phyloP scores from a whole-genome alignment of 2,797 vertebrate species.

The Loris lydekkerianus region DNA sequence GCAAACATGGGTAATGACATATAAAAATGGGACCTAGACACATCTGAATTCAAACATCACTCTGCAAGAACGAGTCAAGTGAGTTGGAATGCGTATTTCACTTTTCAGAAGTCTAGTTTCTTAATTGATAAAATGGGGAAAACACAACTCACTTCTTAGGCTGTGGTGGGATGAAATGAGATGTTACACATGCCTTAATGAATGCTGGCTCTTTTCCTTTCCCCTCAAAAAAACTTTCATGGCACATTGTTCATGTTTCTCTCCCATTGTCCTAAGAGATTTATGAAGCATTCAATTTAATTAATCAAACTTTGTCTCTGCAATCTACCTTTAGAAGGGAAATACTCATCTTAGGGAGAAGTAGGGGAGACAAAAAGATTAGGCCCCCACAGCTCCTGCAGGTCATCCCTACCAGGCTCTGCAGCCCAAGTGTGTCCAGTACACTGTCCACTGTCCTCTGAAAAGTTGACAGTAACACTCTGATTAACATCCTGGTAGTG shows the following conservation, averaged over 20 bases:
- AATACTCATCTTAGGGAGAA: not conserved
- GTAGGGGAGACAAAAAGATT: not conserved
- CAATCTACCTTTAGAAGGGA: not conserved
- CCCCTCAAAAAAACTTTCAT: not conserved
- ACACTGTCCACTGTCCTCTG: not conserved
- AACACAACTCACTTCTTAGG: not conserved
- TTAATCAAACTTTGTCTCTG: not conserved
- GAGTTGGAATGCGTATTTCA: not conserved
- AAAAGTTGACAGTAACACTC: not conserved
- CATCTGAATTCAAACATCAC: not conserved
- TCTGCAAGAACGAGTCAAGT: not conserved
- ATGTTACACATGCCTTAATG: not conserved
- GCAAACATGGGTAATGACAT: not conserved
- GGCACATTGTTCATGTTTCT: not conserved
- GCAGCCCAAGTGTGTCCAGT: rapidly evolving
- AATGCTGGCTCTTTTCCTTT: not conserved
- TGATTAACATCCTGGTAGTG: not conserved
- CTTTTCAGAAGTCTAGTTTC: not conserved
- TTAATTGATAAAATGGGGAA: not conserved
- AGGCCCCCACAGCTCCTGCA: not conserved
- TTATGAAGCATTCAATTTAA: not conserved
- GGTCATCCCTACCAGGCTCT: not conserved
- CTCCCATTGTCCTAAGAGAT: not conserved
- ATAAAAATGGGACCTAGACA: not conserved
- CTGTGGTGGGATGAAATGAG: not conserved